Percentiles rank a stretch among this genome's conserved stretches.
phyloP scores from a whole-genome alignment of 2,797 vertebrate genomes.

The Malacoctenus gilli region DNA sequence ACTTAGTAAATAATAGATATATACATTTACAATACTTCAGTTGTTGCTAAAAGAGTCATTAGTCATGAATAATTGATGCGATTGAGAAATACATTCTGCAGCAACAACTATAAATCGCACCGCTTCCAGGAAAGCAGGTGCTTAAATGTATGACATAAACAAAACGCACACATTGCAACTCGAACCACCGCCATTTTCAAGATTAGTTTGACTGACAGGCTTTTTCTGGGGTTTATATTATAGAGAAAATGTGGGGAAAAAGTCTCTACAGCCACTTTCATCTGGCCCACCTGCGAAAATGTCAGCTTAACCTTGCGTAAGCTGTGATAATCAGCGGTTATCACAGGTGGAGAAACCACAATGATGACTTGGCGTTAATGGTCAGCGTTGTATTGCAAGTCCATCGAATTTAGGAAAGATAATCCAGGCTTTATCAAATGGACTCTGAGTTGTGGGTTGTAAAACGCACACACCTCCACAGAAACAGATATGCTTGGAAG shows the following conservation, averaged over 20 bases:
- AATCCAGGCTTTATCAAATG: constrained; percentile 62
- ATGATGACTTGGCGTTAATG: constrained; percentile 29
- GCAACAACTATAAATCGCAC: not conserved
- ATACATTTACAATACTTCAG: not conserved
- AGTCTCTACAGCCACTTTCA: no score
- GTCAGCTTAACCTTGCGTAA: constrained; percentile 39
- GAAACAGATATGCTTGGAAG: constrained; percentile 37
- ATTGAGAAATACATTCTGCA: not conserved
- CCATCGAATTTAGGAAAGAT: constrained; percentile 38
- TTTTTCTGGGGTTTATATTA: no score
- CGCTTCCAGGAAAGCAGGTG: not conserved
- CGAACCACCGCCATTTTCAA: no score
- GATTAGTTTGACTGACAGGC: no score
- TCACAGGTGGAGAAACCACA: constrained; percentile 27
- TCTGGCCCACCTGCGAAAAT: not conserved
- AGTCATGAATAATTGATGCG: constrained; percentile 12
- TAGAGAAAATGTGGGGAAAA: no score
- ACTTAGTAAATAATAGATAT: no score
- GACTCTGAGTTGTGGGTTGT: constrained; percentile 57
- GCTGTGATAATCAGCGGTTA: constrained; percentile 43
- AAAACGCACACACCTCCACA: constrained; percentile 19
- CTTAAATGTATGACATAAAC: not conserved
- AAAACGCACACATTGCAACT: no score
- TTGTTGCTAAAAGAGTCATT: constrained; percentile 1
- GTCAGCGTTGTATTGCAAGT: constrained; percentile 33